Evolutionary conservation across 2,797 vertebrate genomes (phyloP).

Genomic region (Eospalax fontanierii): DNA sequence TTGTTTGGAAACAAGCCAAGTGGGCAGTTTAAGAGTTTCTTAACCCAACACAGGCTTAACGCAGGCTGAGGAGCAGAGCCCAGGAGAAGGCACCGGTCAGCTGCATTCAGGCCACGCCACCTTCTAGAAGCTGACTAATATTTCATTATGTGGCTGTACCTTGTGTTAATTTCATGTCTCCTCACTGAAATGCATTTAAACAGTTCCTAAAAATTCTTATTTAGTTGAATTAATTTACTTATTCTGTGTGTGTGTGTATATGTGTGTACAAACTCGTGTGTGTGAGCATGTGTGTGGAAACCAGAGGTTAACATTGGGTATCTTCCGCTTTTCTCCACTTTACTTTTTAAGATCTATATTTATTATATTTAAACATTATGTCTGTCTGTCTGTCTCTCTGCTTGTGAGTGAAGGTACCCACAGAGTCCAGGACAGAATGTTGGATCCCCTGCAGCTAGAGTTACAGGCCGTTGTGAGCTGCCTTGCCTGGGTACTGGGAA

Average conservation of each 20-base stretch:
- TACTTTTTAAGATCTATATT: no score
- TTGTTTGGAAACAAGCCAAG: neutral
- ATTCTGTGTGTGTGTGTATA: neutral
- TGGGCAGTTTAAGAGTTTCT: neutral
- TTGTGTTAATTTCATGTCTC: neutral
- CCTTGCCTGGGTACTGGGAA: neutral
- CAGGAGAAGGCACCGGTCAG: neutral
- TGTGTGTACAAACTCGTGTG: neutral
- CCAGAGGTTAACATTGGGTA: no score
- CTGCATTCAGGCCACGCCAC: neutral
- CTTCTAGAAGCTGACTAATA: neutral
- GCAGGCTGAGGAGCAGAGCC: neutral
- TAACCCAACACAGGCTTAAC: neutral
- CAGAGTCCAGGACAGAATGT: no score
- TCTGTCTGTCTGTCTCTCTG: neutral
- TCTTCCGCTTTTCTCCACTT: no score
- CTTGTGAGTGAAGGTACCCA: neutral
- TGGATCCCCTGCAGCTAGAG: neutral
- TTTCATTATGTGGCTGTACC: neutral
- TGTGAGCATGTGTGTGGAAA: neutral
- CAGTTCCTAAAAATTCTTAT: neutral
- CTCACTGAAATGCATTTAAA: conserved; percentile 5
- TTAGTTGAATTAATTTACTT: no score
- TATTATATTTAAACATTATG: no score
- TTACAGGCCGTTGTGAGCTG: neutral